These are phyloP conservation scores for Eriosoma lanigerum DNA, from an alignment of 1,140 invertebrate species.

Conservation along the genomic window DNA sequence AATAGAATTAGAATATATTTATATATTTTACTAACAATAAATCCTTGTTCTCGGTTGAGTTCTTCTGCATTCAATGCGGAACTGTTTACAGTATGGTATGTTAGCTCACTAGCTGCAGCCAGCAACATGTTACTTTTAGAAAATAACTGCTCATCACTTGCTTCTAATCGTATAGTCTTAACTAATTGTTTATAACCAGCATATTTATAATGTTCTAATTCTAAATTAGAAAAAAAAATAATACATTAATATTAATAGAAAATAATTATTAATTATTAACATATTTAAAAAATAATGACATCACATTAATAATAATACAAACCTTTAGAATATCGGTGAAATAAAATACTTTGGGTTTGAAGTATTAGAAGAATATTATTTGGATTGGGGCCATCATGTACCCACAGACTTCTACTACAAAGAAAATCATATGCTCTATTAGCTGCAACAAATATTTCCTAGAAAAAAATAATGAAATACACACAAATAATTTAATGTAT, in stretches of 20 bases:
- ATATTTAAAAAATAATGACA: neutral
- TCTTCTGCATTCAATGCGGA: constrained; percentile 98
- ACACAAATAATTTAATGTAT: no score
- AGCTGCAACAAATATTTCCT: constrained; percentile 91
- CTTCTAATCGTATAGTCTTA: constrained; percentile 92
- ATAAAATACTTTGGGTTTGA: constrained; percentile 94
- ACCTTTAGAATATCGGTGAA: constrained; percentile 86
- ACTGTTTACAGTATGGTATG: constrained; percentile 94
- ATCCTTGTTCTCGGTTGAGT: constrained; percentile 86
- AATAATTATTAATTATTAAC: neutral
- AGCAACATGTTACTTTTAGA: constrained; percentile 83
- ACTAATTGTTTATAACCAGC: constrained; percentile 97
- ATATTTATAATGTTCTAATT: constrained; percentile 93
- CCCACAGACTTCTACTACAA: constrained; percentile 87
- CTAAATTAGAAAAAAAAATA: constrained; percentile 32
- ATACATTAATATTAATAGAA: neutral
- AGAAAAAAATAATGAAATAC: constrained; percentile 55
- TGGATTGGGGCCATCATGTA: constrained; percentile 87
- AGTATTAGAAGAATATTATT: constrained; percentile 95
- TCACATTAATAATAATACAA: constrained; percentile 54
- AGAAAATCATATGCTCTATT: constrained; percentile 98
- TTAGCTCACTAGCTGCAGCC: constrained; percentile 88
- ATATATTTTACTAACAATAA: constrained; percentile 66
- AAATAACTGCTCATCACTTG: constrained; percentile 90
- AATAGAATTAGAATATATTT: neutral